Base-by-base conservation (phyloP, 2,113 vertebrate species). In the Neotragus moschatus region DNA sequence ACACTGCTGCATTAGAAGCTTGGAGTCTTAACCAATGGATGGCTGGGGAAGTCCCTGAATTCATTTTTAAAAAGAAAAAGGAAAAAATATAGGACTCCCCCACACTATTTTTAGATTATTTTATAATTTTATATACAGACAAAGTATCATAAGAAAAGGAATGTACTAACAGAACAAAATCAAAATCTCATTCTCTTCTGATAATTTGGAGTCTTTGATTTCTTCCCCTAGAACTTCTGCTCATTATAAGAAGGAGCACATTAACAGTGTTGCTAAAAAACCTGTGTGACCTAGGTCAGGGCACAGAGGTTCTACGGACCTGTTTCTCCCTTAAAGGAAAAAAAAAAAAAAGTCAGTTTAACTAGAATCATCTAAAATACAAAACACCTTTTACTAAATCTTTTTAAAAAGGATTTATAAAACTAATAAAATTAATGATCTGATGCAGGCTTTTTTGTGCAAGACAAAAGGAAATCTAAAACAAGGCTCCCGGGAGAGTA, bases 381-480 rank as follows among this genome's bases (percentile, higher is more conserved):
- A 96, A 94, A 79, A 75, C 25, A 4, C 9, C 70, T 49, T 63
- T 79, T 87, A 79, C 87, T 87, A 73, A 88, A 84, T 96, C 61
- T 86, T 80, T 80, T 21, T 21, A 30, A 95, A 96, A 49, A 85
- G 33, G 25, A 77, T 51, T 95, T 92, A 95, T 60, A 84, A 95
- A 89, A 90, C 56, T 47, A 80, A 86, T 82, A 70, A 81, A 92
- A 95, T 84, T 82, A 51, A 82, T 66, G 30, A 93, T 33, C 91
- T 91, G 36, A 93, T 30, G 8, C 19, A 63, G 28, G 14, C 47
- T 63, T 84, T 92, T 93, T 92, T 73, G 2, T 45, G 26, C 51
- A 91, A 86, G 73, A 91, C 70, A 12, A 89, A 91, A 93, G 51
- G 55, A 84, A 82, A 89, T 58, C 26, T n/a, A 13, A 60, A 82